A percentile compares a stretch with the other conserved stretches of the same genome.
phyloP scores from a whole-genome alignment of 1,140 invertebrate species.

The Drosophila erecta region DNA sequence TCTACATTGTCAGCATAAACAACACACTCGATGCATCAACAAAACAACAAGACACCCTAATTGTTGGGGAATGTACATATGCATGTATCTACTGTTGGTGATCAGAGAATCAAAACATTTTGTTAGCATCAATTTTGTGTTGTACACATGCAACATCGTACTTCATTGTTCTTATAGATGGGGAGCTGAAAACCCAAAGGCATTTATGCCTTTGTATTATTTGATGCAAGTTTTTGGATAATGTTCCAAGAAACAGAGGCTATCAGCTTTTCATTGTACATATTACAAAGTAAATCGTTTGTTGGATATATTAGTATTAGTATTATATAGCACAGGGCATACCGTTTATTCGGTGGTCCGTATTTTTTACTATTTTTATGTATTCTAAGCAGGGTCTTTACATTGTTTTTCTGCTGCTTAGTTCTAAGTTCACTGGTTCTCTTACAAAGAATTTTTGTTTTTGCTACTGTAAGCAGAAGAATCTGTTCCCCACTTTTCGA shows the following conservation, averaged over 20 bases:
- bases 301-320: no score
- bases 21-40: neutral
- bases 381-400: slow-evolving; percentile 1
- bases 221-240: neutral
- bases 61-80: neutral
- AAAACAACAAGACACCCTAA: slow-evolving; percentile 13
- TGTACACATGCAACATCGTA: no score
- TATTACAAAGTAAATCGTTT: no score
- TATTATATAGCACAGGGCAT: no score
- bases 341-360: neutral
- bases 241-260: no score
- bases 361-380: neutral
- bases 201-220: no score
- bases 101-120: neutral
- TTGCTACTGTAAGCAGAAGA: slow-evolving; percentile 4
- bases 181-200: no score
- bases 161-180: neutral
- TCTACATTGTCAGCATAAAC: slow-evolving; percentile 27
- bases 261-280: no score
- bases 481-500: slow-evolving; percentile 21
- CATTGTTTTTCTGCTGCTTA: slow-evolving; percentile 26
- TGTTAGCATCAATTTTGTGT: no score
- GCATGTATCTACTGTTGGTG: neutral
- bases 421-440: slow-evolving; percentile 21
- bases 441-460: slow-evolving; percentile 5